These are phyloP conservation scores for Stomatorhinus ivindoensis DNA, from an alignment of 2,113 vertebrate species.

Conservation along the genomic window DNA sequence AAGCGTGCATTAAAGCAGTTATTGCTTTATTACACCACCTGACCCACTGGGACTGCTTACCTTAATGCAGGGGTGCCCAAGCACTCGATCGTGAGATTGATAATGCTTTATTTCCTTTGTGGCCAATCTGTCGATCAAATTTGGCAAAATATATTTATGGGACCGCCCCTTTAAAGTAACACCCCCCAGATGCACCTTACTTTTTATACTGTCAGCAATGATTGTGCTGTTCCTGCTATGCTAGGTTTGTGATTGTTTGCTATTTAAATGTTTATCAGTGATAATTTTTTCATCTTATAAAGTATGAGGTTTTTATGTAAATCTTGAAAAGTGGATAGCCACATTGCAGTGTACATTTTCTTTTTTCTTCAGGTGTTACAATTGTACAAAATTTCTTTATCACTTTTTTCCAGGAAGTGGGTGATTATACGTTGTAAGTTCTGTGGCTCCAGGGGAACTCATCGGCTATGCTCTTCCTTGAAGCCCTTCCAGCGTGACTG, in stretches of 20 bases:
- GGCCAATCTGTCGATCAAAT: not conserved
- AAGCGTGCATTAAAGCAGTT: not conserved
- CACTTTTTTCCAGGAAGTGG: conserved; percentile 66
- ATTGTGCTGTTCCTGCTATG: not conserved
- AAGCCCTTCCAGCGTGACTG: conserved; percentile 65
- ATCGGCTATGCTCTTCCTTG: conserved; percentile 78
- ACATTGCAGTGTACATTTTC: not conserved
- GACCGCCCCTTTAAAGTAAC: not conserved
- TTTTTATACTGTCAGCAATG: not conserved
- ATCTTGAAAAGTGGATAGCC: not conserved
- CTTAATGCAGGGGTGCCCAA: too few species aligned
- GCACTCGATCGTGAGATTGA: too few species aligned
- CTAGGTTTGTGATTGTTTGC: not conserved
- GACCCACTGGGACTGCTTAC: not conserved
- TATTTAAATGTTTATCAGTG: not conserved
- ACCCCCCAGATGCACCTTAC: not conserved
- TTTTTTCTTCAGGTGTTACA: not conserved
- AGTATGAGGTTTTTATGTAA: not conserved
- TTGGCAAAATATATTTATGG: not conserved
- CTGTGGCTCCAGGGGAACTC: conserved; percentile 87
- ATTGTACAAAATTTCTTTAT: not conserved
- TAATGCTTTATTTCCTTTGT: too few species aligned
- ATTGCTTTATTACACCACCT: not conserved
- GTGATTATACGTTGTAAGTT: conserved; percentile 79
- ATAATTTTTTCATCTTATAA: not conserved